Evolutionary conservation across 2,113 vertebrate species (phyloP), one percentile per base, ranked within the genome.

Genomic region (Acanthisitta chloris): DNA sequence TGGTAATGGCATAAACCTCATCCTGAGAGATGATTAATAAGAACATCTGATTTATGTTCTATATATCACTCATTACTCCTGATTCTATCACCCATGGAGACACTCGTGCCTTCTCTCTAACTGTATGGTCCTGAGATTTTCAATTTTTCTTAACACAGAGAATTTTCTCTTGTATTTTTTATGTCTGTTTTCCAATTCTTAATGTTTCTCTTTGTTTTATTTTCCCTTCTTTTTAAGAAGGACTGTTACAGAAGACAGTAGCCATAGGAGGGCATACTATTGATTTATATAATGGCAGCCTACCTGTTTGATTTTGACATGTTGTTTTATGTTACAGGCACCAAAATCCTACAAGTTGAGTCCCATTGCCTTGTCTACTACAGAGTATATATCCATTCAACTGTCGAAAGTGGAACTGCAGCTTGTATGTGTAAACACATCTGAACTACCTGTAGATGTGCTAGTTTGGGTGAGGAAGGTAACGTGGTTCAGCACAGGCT

Each of bases 391-490:
- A 31, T 17, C 13, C 36, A 61, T n/a, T 5, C 4, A 4, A 14
- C 48, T 77, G 33, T 12, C 66, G 43, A 46, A 43, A 36, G 40
- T 33, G 31, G 48, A 17, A 46, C 40, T 71, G 40, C 70, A 82
- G 26, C 26, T 54, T 69, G 36, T 3, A 20, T 3, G 0, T 9
- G 18, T 24, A 1, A 36, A 29, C 23, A 9, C 0, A 0, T 34
- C 34, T 58, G 48, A 64, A 25, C 34, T 43, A 40, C 29, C 19
- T 67, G 59, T 25, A 26, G 42, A 59, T 6, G 3, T 0, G 0
- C 38, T 38, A 15, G 6, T 46, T 45, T 24, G 58, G 24, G 31
- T 36, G 19, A 72, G 11, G 62, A 51, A 64, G 21, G 17, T 12
- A 17, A 3, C 65, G n/a, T 10, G 23, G 24, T 10, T 28, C 28